phyloP scores from a whole-genome alignment of 2,888 invertebrate species.

The Netelia inedita region DNA sequence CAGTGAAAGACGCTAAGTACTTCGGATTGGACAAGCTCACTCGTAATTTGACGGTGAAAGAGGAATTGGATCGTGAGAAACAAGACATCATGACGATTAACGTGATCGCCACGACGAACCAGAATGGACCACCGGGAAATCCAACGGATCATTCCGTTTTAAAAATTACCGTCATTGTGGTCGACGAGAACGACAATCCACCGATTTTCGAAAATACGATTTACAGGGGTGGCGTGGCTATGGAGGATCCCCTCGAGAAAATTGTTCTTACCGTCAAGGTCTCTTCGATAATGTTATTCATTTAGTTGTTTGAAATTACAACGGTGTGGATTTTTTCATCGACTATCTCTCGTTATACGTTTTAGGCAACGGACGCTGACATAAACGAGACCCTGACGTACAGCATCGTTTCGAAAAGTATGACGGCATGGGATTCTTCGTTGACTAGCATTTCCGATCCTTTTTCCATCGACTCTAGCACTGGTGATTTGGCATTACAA shows the following conservation, averaged over 20 bases:
- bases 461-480: slow-evolving; percentile 84
- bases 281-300: slow-evolving; percentile 58
- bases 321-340: not conserved
- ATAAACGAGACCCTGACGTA: slow-evolving; percentile 84
- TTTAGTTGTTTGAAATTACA: not conserved
- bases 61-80: slow-evolving; percentile 85
- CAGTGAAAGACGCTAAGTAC: slow-evolving; percentile 80
- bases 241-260: slow-evolving; percentile 85
- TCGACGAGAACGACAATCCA: slow-evolving; percentile 87
- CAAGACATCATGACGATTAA: slow-evolving; percentile 83
- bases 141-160: slow-evolving; percentile 82
- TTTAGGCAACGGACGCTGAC: slow-evolving; percentile 88
- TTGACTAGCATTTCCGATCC: slow-evolving; percentile 83
- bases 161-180: slow-evolving; percentile 85
- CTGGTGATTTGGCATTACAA: slow-evolving; percentile 86
- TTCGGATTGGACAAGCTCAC: slow-evolving; percentile 84
- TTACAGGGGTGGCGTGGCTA: slow-evolving; percentile 87
- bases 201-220: slow-evolving; percentile 86
- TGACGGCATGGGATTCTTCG: slow-evolving; percentile 82
- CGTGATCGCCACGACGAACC: slow-evolving; percentile 86
- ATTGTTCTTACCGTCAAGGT: slow-evolving; percentile 86
- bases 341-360: not conserved
- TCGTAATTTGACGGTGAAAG: slow-evolving; percentile 83
- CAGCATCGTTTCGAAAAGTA: slow-evolving; percentile 78
- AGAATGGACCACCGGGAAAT: slow-evolving; percentile 76